Evolutionary conservation across 2,797 vertebrate species (phyloP), one percentile per base, ranked within the genome.

Genomic region (Cetoscarus ocellatus): DNA sequence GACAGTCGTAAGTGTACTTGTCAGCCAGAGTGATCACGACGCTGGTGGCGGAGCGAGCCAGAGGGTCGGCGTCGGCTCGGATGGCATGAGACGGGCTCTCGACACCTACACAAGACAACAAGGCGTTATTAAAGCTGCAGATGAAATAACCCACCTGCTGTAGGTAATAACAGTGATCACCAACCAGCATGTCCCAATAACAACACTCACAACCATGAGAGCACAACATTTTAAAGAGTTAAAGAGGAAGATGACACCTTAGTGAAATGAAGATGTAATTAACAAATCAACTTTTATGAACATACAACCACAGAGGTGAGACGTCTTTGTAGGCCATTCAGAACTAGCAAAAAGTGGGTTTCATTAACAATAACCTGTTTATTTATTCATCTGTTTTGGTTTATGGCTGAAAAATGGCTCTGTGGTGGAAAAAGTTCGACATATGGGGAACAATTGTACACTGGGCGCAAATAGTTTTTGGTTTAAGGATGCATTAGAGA

Each of bases 1-100:
- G 96, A n/a, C 96, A 95, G 94, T 99, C 98, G 0, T 98, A 99
- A 42, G 96, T 97, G 89, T 99, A 98, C 75, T 96, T 98, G 78
- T 97, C 95, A 45, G 98, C 97, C 90, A 99, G 90, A 0, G 96
- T 98, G 94, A 99, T 93, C 68, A 96, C 62, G 1, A 99, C 92
- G 64, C 96, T 98, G 84, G 91, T 95, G 85, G 98, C 98, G 0
- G 96, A 99, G 77, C 75, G 88, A 8, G 98, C 98, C 0, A 92
- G 94, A 1, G 98, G 97, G 78, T 97, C 96, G 0, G 98, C 97
- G 0, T 99, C 98, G 0, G 98, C 98, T 15, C 97, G 95, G 83
- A 99, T 97, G 83, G 97, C 96, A 0, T 99, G 98, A 0, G 97
- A 98, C 0, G 98, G 97, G 80, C 98, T 99, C 86, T 98, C 98